Conservation (phyloP, 1,140 invertebrate species). For the Calliopsis andreniformis region DNA sequence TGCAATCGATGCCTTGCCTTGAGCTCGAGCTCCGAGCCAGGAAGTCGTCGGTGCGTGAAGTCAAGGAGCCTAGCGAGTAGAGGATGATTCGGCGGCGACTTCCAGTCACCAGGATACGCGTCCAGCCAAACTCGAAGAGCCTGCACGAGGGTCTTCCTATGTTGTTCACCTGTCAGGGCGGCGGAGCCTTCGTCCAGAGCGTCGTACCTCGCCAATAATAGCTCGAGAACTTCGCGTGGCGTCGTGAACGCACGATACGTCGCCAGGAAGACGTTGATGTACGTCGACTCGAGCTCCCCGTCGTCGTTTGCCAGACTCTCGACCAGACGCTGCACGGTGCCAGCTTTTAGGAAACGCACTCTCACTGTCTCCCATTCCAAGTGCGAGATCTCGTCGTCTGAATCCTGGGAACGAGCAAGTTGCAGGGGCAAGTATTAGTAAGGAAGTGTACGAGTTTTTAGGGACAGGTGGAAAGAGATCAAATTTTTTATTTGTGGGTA, state of each 20-base stretch:
- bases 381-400: slow-evolving; percentile 95
- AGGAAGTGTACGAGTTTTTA: no score
- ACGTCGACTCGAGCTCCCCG: slow-evolving; percentile 97
- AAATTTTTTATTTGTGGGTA: no score
- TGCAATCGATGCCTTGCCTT: slow-evolving; percentile 87
- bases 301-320: slow-evolving; percentile 96
- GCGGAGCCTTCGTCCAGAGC: slow-evolving; percentile 83
- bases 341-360: slow-evolving; percentile 96
- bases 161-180: slow-evolving; percentile 85
- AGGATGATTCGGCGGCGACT: slow-evolving; percentile 91
- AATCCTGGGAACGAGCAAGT: slow-evolving; percentile 83
- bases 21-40: slow-evolving; percentile 90
- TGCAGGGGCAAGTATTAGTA: no score
- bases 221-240: slow-evolving; percentile 90
- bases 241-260: slow-evolving; percentile 95
- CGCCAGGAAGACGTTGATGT: slow-evolving; percentile 98
- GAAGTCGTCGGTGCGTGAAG: slow-evolving; percentile 91
- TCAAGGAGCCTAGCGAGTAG: slow-evolving; percentile 90
- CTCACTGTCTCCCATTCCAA: slow-evolving; percentile 99
- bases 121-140: slow-evolving; percentile 98
- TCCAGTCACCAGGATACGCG: slow-evolving; percentile 98
- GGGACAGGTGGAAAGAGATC: no score
- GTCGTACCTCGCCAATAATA: slow-evolving; percentile 90
- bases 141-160: slow-evolving; percentile 91
- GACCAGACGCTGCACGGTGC: slow-evolving; percentile 95